Base-by-base conservation (phyloP, 2,113 vertebrate species). In the Pantherophis guttatus region DNA sequence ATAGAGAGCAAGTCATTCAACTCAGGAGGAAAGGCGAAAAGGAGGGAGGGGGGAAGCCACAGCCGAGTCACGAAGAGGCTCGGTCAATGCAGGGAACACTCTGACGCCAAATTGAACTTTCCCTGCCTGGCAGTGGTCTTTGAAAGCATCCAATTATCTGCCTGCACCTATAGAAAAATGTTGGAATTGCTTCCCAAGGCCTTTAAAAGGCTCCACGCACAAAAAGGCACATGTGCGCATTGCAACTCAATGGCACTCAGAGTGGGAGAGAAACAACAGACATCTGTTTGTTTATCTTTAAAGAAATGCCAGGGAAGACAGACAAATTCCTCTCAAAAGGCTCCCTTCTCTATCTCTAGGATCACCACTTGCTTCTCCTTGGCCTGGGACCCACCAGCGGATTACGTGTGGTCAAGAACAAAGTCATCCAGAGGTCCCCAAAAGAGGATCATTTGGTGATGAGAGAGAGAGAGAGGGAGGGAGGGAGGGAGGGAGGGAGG, bases 121-220 rank as follows among this genome's bases (percentile, higher is more conserved):
- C 95, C 94, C 94, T 95, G 97, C 95, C 95, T 59, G 50, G 29
- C 93, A 94, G 94, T 23, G 55, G 53, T 95, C 97, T 97, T 91
- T 93, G 97, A 97, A 97, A 97, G 96, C 95, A 92, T 95, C 97
- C 97, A 96, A 96, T 97, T 96, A 96, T 96, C 97, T 97, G 96
- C 96, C 96, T 8, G 87, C n/a, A 88, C 97, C 97, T 96, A 94
- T 92, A 96, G 97, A 96, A 97, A 93, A 97, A 86, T 13, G 19
- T 1, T 94, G 96, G 97, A 96, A 95, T 97, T 95, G 97, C 98
- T 97, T 98, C 97, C 97, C 95, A 93, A 96, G 97, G 96, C 33
- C 96, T 97, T 96, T 97, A 94, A 97, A 97, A 97, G 95, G 94
- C 87, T 95, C 94, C 86, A 17, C 9, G 92, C 95, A 91, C 58